Evolutionary conservation across 2,888 invertebrate genomes (phyloP), one percentile per base, ranked within the genome.

Genomic region (Pemphredon lugubris): DNA sequence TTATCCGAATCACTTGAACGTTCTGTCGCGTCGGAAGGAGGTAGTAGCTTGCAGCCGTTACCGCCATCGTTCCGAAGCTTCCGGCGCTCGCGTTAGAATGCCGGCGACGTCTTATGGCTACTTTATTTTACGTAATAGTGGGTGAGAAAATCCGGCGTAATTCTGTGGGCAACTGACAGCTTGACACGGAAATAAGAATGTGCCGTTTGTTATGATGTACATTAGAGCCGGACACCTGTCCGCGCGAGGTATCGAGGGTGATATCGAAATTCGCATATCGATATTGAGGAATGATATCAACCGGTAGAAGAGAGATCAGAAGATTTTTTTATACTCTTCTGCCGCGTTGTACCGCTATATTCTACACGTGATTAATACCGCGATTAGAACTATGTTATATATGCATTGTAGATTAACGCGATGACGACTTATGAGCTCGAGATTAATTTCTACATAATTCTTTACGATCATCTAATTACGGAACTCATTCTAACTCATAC

Each of bases 61-160:
- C 60, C 70, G 60, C 69, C 55, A 47, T 47, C 44, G 37, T 55
- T 61, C 34, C 11, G 13, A 57, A 47, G 39, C 57, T 71, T 71
- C 71, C 71, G 71, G 69, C 70, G 71, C 61, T 71, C 61, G 61
- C 48, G 70, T 47, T 63, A 53, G 53, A 26, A 32, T 47, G 32
- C 30, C 39, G 6, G 9, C 45, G 18, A 48, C 34, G 61, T 34
- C 23, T 47, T 42, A n/a, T 32, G 40, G 13, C 14, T 40, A 45
- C 37, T 69, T 60, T 53, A 63, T 61, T 69, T 71, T 61, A 53
- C 37, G 53, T 57, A 71, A 69, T 21, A 23, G 16, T 9, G 30
- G 11, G 9, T 39, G 54, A 50, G 45, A 51, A 32, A 60, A 40
- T 57, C 26, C 20, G 16, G 7, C 26, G 23, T 21, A 45, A 68